Evolutionary conservation across 2,797 vertebrate genomes (phyloP).

Genomic region (Trematomus bernacchii): DNA sequence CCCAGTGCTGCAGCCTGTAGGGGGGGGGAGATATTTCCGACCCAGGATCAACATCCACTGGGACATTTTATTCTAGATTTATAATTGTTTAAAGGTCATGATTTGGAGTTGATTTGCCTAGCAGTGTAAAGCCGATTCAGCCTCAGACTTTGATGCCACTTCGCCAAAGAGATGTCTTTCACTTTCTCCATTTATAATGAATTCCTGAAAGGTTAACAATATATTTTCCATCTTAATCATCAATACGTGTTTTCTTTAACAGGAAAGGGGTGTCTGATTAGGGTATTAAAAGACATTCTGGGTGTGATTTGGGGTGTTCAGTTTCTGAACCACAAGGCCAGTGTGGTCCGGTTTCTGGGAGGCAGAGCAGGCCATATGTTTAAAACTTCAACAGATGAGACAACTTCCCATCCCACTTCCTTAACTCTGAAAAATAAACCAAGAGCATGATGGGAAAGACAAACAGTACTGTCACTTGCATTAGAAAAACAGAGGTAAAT

Average conservation of each 20-base stretch:
- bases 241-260: constrained; percentile 1
- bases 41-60: constrained; percentile 34
- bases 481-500: constrained; percentile 6
- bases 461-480: constrained; percentile 14
- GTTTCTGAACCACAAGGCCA: constrained; percentile 46
- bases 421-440: constrained; percentile 6
- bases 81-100: neutral
- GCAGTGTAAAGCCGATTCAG: neutral
- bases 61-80: constrained; percentile 45
- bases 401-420: constrained; percentile 19
- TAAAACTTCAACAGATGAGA: constrained; percentile 13
- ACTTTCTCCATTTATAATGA: neutral
- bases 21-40: constrained; percentile 53
- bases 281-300: constrained; percentile 19
- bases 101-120: constrained; percentile 5
- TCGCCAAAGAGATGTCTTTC: neutral
- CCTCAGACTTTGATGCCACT: neutral
- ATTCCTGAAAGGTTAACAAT: constrained; percentile 14
- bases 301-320: constrained; percentile 43
- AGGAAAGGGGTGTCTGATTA: constrained; percentile 20
- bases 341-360: constrained; percentile 24
- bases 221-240: constrained; percentile 15
- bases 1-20: constrained; percentile 21
- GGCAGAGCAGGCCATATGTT: constrained; percentile 15
- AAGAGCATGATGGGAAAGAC: constrained; percentile 19